These are phyloP conservation scores for Meteorus cinctellus DNA, from an alignment of 2,888 invertebrate genomes.

Conservation along the genomic window DNA sequence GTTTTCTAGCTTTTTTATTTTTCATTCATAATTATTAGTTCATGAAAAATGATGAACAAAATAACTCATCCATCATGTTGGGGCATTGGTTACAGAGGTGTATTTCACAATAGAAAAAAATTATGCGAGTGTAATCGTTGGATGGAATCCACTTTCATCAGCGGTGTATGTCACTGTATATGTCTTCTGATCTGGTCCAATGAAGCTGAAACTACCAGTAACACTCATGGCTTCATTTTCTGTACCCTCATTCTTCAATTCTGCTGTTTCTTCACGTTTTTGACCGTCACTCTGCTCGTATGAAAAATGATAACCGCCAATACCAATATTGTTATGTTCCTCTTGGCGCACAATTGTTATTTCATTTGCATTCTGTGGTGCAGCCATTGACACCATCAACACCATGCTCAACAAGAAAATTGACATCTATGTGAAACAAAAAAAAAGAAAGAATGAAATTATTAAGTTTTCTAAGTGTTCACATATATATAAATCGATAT, in stretches of 20 bases:
- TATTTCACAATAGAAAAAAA: not conserved
- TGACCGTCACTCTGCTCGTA: slow-evolving; percentile 72
- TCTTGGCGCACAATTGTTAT: slow-evolving; percentile 69
- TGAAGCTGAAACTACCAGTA: slow-evolving; percentile 67
- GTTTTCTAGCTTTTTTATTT: too few relatives aligned
- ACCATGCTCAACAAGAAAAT: slow-evolving; percentile 55
- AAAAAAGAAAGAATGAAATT: not conserved
- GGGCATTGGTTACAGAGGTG: not conserved
- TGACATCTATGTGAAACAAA: slow-evolving; percentile 43
- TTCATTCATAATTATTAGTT: too few relatives aligned
- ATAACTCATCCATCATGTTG: not conserved
- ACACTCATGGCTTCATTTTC: slow-evolving; percentile 68
- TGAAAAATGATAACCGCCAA: slow-evolving; percentile 70
- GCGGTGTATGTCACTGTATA: slow-evolving; percentile 70
- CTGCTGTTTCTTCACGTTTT: slow-evolving; percentile 70
- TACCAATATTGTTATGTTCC: slow-evolving; percentile 70
- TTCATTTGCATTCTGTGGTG: slow-evolving; percentile 65
- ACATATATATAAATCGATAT: not conserved
- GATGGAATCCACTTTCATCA: slow-evolving; percentile 70
- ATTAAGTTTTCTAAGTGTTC: not conserved
- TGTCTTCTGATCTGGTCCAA: slow-evolving; percentile 67
- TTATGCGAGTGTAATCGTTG: slow-evolving; percentile 66
- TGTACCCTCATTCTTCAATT: slow-evolving; percentile 68
- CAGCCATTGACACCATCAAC: slow-evolving; percentile 61
- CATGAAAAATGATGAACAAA: not conserved